Base-by-base conservation (phyloP, 2,888 invertebrate genomes). In the Nomada flava region DNA sequence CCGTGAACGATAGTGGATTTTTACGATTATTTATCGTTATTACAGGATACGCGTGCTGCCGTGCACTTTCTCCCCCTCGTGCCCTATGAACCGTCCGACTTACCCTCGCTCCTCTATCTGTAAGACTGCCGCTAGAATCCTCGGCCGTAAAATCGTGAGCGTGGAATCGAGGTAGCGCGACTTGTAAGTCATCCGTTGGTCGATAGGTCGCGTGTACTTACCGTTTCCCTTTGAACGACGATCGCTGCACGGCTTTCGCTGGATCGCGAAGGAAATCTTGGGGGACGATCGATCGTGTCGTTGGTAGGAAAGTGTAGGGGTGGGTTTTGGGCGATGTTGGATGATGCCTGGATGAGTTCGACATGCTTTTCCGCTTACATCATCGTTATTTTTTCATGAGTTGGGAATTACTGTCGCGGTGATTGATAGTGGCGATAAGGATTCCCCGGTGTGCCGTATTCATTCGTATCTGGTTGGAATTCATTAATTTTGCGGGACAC, bases 11-110 rank as follows among this genome's bases (percentile, higher is more conserved):
- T 82, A 77, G 76, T 81, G 68, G 79, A 81, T 77, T 82, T 82
- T 81, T 76, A 82, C 72, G 82, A 82, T 82, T 82, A 81, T 82
- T 82, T 82, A 82, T 82, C 69, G 82, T 82, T 82, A 82, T 82
- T 81, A 72, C 82, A 76, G 59, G 72, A 76, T 72, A 81, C 77
- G 72, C 68, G 73, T 53, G 69, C 23, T 11, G 26, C 15, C 29
- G 23, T 18, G 18, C 29, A n/a, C 52, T 2, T 10, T 3, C 15
- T 15, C 2, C 44, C 26, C 15, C 15, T 5, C 23, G 65, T 15
- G 11, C 47, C 15, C 3, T 47, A 15, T 10, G 47, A 4, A 47
- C 13, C 47, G 47, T 11, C 36, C 11, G 47, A 15, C 47, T 42
- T 23, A 52, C 44, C 52, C 13, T 59, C 23, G 0, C 29, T 7